Conservation (phyloP, 2,888 invertebrate species). For the Dynastes tityus region DNA sequence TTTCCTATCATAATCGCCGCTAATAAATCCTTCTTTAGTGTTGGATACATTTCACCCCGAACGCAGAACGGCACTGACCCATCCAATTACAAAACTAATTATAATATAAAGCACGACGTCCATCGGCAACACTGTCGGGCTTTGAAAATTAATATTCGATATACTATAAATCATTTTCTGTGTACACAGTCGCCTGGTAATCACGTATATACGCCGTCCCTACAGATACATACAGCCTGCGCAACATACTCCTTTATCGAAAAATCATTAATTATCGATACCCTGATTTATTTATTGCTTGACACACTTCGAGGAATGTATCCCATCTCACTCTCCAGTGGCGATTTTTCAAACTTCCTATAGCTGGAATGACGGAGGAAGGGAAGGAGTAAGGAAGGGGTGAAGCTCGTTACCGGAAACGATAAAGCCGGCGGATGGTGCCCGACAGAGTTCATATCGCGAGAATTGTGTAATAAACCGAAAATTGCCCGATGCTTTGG, state of each 20-base stretch:
- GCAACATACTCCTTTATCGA: constrained; percentile 10
- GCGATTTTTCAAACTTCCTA: not conserved
- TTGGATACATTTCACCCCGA: no score
- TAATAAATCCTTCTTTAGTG: no score
- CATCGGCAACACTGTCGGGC: not conserved
- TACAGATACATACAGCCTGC: no score
- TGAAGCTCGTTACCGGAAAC: no score
- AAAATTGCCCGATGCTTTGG: not conserved
- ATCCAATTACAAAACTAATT: constrained; percentile 7
- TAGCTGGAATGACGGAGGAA: no score
- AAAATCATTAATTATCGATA: constrained; percentile 32
- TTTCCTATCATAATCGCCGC: no score
- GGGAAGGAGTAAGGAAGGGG: no score
- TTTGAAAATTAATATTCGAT: constrained; percentile 11
- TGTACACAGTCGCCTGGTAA: not conserved
- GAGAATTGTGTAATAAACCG: not conserved
- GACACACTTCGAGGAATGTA: not conserved
- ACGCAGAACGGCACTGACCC: not conserved
- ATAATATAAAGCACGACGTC: not conserved
- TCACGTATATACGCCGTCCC: not conserved
- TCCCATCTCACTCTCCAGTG: not conserved
- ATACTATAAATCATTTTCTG: not conserved
- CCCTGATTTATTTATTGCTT: constrained; percentile 26
- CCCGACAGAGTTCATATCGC: no score
- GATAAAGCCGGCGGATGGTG: no score